Evolutionary conservation across 2,113 vertebrate genomes (phyloP).

Genomic region (Hyperoodon ampullatus): DNA sequence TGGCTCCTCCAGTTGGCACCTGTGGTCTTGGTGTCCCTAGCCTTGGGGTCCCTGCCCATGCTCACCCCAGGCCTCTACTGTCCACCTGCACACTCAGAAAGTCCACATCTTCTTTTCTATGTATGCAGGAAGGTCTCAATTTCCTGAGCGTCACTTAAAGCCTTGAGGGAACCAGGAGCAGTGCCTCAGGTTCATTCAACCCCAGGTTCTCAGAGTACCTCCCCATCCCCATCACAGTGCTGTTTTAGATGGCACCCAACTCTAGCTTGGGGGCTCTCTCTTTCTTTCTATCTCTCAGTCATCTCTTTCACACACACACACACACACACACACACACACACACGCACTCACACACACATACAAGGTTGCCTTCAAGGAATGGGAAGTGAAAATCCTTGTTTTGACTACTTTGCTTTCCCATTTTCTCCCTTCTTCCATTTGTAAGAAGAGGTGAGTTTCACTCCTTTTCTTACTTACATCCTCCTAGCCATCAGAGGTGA

Average conservation of each 20-base stretch:
- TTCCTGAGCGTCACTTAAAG: background rate
- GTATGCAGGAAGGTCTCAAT: background rate
- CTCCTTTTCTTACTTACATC: background rate
- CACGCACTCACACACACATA: background rate
- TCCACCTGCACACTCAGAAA: background rate
- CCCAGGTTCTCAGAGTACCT: background rate
- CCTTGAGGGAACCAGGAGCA: background rate
- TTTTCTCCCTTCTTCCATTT: background rate
- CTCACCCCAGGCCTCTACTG: background rate
- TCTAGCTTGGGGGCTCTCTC: background rate
- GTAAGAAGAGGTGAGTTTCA: background rate
- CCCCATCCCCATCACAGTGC: accelerated
- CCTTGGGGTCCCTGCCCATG: background rate
- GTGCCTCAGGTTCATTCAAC: background rate
- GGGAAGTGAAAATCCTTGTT: background rate
- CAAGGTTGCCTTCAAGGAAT: background rate
- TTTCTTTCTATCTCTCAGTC: background rate
- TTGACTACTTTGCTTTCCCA: background rate
- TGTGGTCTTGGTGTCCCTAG: background rate
- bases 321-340: background rate
- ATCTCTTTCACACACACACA: background rate
- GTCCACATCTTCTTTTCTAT: background rate
- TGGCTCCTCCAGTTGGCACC: too few relatives aligned
- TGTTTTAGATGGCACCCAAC: too few relatives aligned
- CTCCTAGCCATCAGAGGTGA: background rate